phyloP scores from a whole-genome alignment of 2,113 vertebrate genomes.

The Leucosticte australis region DNA sequence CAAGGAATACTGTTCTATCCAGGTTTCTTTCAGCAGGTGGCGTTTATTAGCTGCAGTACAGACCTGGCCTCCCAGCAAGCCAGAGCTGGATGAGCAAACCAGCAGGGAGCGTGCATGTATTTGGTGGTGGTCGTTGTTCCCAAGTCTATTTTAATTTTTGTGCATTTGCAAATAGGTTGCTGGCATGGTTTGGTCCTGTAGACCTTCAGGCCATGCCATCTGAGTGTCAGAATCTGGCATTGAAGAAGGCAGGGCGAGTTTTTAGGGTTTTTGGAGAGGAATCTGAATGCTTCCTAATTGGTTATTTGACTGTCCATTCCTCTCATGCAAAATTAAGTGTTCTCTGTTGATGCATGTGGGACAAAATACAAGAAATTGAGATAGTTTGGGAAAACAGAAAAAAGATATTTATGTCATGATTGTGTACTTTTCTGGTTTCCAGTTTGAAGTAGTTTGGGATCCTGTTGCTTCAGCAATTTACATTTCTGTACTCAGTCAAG shows the following conservation, averaged over 20 bases:
- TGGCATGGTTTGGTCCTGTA: neutral
- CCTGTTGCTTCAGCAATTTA: neutral
- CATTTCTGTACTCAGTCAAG: neutral
- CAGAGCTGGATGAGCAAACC: neutral
- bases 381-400: neutral
- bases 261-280: neutral
- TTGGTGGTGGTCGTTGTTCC: fast-evolving
- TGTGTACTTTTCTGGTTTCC: neutral
- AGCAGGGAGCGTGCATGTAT: fast-evolving
- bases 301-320: neutral
- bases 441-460: neutral
- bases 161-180: neutral
- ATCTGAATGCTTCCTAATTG: neutral
- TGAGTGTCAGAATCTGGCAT: neutral
- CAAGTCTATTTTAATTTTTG: neutral
- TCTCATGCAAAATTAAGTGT: neutral
- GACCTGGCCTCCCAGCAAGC: neutral
- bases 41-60: neutral
- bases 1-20: neutral
- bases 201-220: neutral
- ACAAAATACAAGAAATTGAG: neutral
- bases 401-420: fast-evolving
- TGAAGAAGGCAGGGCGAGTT: neutral
- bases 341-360: neutral
- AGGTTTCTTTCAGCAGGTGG: slow-evolving; percentile 51